Evolutionary conservation across 2,888 invertebrate species (phyloP).

Genomic region (Platerodrilus igneus): DNA sequence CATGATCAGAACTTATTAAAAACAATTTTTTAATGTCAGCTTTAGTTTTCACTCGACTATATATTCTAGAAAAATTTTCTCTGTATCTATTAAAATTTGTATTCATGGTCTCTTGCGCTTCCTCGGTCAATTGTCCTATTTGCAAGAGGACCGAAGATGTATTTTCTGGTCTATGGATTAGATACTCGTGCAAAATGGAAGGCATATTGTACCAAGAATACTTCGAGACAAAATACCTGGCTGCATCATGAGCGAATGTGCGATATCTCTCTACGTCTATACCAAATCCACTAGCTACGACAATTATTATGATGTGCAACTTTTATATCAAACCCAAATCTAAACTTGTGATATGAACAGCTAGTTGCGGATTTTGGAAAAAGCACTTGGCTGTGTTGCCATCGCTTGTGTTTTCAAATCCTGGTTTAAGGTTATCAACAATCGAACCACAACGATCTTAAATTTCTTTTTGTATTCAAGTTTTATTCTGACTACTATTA

Average conservation of each 20-base stretch:
- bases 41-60: no score
- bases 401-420: constrained; percentile 21
- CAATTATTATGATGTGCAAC: constrained; percentile 19
- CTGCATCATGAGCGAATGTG: constrained; percentile 13
- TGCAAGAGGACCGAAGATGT: constrained; percentile 14
- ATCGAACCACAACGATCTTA: no score
- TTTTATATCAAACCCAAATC: constrained; percentile 17
- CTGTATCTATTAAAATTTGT: no score
- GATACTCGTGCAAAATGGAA: constrained; percentile 15
- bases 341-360: constrained; percentile 17
- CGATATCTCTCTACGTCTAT: constrained; percentile 17
- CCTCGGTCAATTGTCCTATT: constrained; percentile 14
- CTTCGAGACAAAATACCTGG: constrained; percentile 14
- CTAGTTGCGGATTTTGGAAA: constrained; percentile 15
- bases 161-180: constrained; percentile 20
- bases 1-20: no score
- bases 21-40: no score
- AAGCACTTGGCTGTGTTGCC: no score
- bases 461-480: no score
- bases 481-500: no score
- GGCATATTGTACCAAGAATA: constrained; percentile 16
- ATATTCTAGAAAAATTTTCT: no score
- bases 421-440: no score
- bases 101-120: no score
- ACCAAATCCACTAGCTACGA: constrained; percentile 13